Conservation (phyloP, 2,797 vertebrate species). For the Benthosema pterotum region DNA sequence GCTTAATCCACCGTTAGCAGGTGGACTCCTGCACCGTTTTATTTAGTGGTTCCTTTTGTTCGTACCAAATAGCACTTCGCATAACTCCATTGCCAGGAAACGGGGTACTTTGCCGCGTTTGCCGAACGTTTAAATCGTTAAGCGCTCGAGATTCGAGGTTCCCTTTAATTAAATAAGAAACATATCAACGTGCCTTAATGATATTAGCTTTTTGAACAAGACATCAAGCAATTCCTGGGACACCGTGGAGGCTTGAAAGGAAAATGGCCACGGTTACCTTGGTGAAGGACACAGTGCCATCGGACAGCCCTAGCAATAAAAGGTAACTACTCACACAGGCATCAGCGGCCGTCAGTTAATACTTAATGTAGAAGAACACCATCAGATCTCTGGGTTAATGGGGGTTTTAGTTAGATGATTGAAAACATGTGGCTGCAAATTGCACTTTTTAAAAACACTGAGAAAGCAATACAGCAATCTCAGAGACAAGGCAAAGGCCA, state of each 20-base stretch:
- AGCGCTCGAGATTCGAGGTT: conserved; percentile 26
- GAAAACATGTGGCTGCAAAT: conserved; percentile 2
- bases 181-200: conserved; percentile 43
- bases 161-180: conserved; percentile 5
- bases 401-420: neutral
- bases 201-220: conserved; percentile 61
- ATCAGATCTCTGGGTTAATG: conserved; percentile 10
- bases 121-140: conserved; percentile 59
- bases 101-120: neutral
- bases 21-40: neutral
- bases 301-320: conserved; percentile 67
- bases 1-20: neutral
- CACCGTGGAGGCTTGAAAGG: conserved; percentile 11
- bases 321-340: conserved; percentile 28
- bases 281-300: conserved; percentile 53
- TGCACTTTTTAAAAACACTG: neutral
- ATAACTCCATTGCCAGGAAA: conserved; percentile 63
- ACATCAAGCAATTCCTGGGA: conserved; percentile 36
- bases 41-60: conserved; percentile 5
- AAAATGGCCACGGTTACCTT: conserved; percentile 63
- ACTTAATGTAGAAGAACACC: conserved; percentile 48
- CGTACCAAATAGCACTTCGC: conserved; percentile 18
- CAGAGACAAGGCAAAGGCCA: neutral
- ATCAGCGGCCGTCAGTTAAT: conserved; percentile 54
- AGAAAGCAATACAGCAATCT: neutral